phyloP scores from a whole-genome alignment of 1,140 invertebrate genomes.

The Drosophila repletoides region DNA sequence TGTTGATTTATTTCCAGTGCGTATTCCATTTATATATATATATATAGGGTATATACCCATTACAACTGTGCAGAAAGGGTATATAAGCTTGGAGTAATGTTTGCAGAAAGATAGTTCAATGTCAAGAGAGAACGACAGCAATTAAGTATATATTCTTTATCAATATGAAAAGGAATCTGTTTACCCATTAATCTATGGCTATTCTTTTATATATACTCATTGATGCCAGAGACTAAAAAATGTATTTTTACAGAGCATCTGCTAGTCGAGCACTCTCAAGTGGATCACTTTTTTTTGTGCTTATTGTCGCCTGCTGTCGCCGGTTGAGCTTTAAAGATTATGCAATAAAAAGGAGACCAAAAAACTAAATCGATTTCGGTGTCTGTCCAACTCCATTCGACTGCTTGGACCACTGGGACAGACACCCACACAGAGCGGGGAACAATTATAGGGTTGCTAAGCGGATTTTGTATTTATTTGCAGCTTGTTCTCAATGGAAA shows the following conservation, averaged over 20 bases:
- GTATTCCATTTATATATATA: background rate
- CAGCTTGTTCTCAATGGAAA: slow-evolving; percentile 1
- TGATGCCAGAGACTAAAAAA: no score
- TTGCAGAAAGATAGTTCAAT: no score
- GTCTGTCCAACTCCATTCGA: background rate
- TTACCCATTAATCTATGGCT: no score
- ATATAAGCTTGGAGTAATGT: no score
- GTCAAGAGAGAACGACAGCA: no score
- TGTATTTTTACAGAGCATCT: no score
- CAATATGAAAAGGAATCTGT: no score
- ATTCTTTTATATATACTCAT: slow-evolving; percentile 27
- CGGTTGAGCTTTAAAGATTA: slow-evolving; percentile 59
- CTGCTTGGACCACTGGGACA: no score
- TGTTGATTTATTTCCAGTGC: slow-evolving; percentile 58
- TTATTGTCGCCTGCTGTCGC: slow-evolving; percentile 27
- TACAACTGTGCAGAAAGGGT: no score
- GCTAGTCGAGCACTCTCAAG: no score
- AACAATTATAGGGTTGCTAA: slow-evolving; percentile 75
- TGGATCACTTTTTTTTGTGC: no score
- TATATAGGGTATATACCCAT: background rate
- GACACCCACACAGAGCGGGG: slow-evolving; percentile 34
- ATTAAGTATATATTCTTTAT: no score
- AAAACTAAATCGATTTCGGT: slow-evolving; percentile 28
- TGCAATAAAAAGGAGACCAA: slow-evolving; percentile 55
- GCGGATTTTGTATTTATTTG: slow-evolving; percentile 55